A percentile compares a stretch with the other conserved stretches of the same genome.
phyloP scores from a whole-genome alignment of 2,113 vertebrate genomes.

The Archilochus colubris region DNA sequence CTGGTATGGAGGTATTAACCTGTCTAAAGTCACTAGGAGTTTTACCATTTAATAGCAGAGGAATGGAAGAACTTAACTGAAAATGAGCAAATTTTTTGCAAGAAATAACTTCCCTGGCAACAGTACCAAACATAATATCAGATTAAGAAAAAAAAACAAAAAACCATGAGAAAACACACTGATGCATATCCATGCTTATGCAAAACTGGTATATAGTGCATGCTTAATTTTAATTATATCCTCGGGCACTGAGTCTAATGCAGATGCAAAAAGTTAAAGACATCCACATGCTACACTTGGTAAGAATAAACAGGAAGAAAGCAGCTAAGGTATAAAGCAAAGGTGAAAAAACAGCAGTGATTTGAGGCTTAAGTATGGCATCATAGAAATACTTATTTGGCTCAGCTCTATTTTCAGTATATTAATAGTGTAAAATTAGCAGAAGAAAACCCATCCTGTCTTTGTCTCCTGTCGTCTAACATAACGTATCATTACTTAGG shows the following conservation, averaged over 20 bases:
- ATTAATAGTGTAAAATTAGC: not conserved
- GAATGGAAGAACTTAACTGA: not conserved
- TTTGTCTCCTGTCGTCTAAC: not conserved
- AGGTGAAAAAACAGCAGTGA: not conserved
- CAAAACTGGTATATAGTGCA: not conserved
- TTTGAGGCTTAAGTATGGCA: not conserved
- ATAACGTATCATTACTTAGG: not conserved
- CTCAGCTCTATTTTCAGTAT: not conserved
- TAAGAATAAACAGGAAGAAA: conserved; percentile 16
- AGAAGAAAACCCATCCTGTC: not conserved
- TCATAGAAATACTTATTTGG: not conserved
- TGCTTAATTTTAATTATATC: conserved; percentile 30
- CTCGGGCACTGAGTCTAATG: conserved; percentile 9
- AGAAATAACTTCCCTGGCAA: not conserved
- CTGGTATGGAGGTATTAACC: not conserved
- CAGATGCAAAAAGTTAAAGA: conserved; percentile 34
- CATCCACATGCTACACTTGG: not conserved
- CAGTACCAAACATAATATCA: not conserved
- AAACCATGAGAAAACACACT: not conserved
- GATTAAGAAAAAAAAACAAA: not conserved
- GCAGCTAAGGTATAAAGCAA: not conserved
- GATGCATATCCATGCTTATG: not conserved
- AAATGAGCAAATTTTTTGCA: not conserved
- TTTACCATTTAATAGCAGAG: not conserved
- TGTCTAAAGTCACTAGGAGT: not conserved